Conservation (phyloP, 2,888 invertebrate species). For the Amblyjoppa fuscipennis region DNA sequence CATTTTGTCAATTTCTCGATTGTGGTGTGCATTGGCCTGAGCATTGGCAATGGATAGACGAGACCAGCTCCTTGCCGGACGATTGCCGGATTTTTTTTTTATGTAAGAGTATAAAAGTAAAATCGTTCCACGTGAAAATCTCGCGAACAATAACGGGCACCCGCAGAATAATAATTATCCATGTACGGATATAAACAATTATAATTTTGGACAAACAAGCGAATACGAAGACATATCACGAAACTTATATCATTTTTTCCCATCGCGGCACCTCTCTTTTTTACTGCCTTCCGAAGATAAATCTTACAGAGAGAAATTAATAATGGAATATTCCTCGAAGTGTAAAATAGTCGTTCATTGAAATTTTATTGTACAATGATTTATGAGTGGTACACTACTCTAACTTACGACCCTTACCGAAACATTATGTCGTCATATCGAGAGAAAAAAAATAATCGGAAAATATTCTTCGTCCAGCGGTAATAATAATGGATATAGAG, state of each 20-base stretch:
- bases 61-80: neutral
- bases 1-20: neutral
- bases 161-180: neutral
- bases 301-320: conserved; percentile 19
- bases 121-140: neutral
- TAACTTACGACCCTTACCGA: conserved; percentile 28
- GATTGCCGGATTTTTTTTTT: conserved; percentile 1
- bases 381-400: conserved; percentile 41
- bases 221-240: conserved; percentile 2
- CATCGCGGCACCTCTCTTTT: neutral
- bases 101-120: neutral
- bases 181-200: neutral
- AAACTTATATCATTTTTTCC: neutral
- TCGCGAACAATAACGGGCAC: neutral
- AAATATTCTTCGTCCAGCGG: conserved; percentile 36
- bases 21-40: neutral
- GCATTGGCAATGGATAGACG: neutral
- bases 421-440: conserved; percentile 21
- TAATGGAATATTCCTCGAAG: conserved; percentile 35
- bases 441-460: neutral
- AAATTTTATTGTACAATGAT: conserved; percentile 61
- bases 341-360: conserved; percentile 46
- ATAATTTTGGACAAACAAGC: neutral
- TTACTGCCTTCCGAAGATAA: neutral
- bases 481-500: conserved; percentile 27